Evolutionary conservation across 1,140 invertebrate species (phyloP), one percentile per base, ranked within the genome.

Genomic region (Leptoteleia sp.): DNA sequence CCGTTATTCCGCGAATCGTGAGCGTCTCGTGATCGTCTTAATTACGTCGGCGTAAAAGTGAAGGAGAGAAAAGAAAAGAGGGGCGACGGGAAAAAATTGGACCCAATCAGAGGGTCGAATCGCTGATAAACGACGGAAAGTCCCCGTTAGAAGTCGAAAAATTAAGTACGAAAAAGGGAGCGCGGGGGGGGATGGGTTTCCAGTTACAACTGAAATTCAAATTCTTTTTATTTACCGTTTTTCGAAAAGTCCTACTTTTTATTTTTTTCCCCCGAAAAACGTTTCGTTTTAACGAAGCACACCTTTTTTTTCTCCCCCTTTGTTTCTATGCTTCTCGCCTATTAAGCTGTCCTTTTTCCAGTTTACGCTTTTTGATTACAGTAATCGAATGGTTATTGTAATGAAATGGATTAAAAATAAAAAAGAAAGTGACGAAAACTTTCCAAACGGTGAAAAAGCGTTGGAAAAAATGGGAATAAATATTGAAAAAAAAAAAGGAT

Each of bases 1-100:
- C 55, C 83, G 82, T 84, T 84, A 83, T 75, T 57, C 62, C 70
- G 64, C 50, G 64, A 73, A 70, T 73, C 64, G 64, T 73, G 68
- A 64, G 25, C 54, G 35, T 70, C 50, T 57, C 62, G 31, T 67
- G 68, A 71, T 73, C 42, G 25, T 67, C 68, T 61, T 73, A 79
- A 79, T 73, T 79, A 48, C 42, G 38, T 0, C 42, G 27, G 40
- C 22, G 29, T 12, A 35, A 48, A 9, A 59, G 27, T 47, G 37
- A 27, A 55, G 27, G 22, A n/a, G 19, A 57, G n/a, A 16, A 27
- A 12, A 61, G 27, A 47, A 25, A 17, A 43, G 9, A 25, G 12
- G 12, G 9, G 8, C 3, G 12, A 13, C 3, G 38, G 13, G 25
- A 25, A 43, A 43, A 12, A 25, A 22, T 13, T 8, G 22, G 45